These are phyloP conservation scores for Altica lythri DNA, from an alignment of 2,888 invertebrate genomes.

Conservation along the genomic window DNA sequence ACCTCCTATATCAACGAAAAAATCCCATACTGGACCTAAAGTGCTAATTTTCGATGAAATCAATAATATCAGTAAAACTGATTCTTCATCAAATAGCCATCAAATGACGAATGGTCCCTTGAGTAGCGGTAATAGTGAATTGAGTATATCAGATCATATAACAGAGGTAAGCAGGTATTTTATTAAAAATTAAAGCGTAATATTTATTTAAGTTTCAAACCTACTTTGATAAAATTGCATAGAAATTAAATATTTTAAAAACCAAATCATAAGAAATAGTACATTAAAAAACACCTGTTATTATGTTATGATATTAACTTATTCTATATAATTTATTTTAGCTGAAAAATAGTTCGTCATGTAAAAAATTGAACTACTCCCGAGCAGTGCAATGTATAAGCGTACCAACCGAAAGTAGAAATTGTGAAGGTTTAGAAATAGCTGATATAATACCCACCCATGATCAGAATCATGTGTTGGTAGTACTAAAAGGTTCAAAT, in stretches of 20 bases:
- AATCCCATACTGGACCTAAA: conserved; percentile 50
- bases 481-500: conserved; percentile 58
- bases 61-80: conserved; percentile 49
- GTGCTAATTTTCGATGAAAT: conserved; percentile 47
- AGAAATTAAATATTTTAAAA: too few relatives aligned
- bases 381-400: conserved; percentile 64
- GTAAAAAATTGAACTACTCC: conserved; percentile 54
- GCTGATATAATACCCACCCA: conserved; percentile 71
- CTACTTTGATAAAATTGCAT: too few relatives aligned
- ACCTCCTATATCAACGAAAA: conserved; percentile 41
- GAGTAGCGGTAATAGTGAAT: conserved; percentile 35
- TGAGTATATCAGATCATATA: conserved; percentile 57
- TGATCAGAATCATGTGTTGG: conserved; percentile 70
- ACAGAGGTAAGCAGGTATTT: conserved; percentile 47
- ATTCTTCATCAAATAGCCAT: conserved; percentile 45
- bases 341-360: conserved; percentile 51
- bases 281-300: too few relatives aligned
- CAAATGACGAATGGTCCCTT: conserved; percentile 46
- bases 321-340: conserved; percentile 9
- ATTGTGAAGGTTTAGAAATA: conserved; percentile 57
- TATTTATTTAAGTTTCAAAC: too few relatives aligned
- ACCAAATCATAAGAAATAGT: too few relatives aligned
- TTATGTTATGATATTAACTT: too few relatives aligned
- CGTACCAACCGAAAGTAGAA: conserved; percentile 60
- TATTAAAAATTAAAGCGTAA: too few relatives aligned